Evolutionary conservation across 2,888 invertebrate species (phyloP), one percentile per base, ranked within the genome.

Genomic region (Agapostemon virescens): DNA sequence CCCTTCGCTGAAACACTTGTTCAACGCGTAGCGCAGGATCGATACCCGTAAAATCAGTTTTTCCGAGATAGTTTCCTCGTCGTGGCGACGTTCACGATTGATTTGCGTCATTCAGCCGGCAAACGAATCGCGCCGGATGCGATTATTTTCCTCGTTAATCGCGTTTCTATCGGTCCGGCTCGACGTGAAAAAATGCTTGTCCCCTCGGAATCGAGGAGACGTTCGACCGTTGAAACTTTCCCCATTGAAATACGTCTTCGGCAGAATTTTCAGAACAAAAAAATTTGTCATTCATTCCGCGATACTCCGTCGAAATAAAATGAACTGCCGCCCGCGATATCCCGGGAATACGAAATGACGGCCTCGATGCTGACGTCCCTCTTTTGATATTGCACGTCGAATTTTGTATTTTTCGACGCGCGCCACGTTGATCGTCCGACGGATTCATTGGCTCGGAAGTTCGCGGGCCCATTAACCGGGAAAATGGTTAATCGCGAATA

Each of bases 71-170:
- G 42, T 61, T 26, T 74, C 66, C 11, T 15, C 20, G 20, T 38
- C 64, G 0, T 38, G 52, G 49, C 20, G 17, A 36, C 61, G 23
- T 23, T 61, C 45, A 20, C 45, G 61, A 63, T 71, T 71, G 61
- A 71, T 71, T 71, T 23, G 61, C n/a, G 49, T 76, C 58, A 67
- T 74, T 74, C 13, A 30, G 6, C 36, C 45, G 66, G 66, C 45
- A 61, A 74, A 58, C 26, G 77, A 58, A 58, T 74, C 77, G 73
- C 26, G 26, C 55, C 45, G 52, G 52, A 36, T 13, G 42, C 52
- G 76, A 78, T 78, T 78, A 64, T 66, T 66, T 69, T 49, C 69
- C 63, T 40, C 63, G 63, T 77, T 45, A 66, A 45, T 69, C 45
- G 61, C 23, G 61, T 45, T 69, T 63, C 61, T 45, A 40, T 36